A percentile compares a stretch with the other conserved stretches of the same genome.
Conservation (phyloP, 2,888 invertebrate species). For the Andricus curvator region DNA sequence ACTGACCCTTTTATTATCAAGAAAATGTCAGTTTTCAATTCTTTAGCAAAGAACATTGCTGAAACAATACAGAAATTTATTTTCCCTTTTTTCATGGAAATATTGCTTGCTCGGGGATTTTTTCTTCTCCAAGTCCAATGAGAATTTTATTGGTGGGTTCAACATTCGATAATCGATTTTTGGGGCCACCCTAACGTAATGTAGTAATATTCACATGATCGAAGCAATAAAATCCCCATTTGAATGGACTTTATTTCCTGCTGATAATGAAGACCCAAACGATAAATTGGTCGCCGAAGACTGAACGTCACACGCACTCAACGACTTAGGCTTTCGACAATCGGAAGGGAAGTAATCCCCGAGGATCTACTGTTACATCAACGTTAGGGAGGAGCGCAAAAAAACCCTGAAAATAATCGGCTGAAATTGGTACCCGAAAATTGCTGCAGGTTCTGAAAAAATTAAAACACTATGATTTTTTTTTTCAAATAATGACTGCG, state of each 20-base stretch:
- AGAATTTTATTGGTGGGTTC: too few relatives aligned
- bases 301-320: neutral
- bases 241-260: neutral
- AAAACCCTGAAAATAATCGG: neutral
- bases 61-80: too few relatives aligned
- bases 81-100: too few relatives aligned
- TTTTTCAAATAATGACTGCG: too few relatives aligned
- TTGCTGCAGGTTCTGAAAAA: too few relatives aligned
- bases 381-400: neutral
- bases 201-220: neutral
- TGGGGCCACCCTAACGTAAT: neutral
- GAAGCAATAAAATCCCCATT: neutral
- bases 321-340: neutral
- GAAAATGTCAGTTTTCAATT: too few relatives aligned
- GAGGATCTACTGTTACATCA: neutral
- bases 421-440: neutral
- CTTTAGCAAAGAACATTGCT: too few relatives aligned
- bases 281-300: constrained; percentile 13
- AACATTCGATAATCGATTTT: too few relatives aligned
- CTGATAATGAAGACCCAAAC: neutral
- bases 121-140: too few relatives aligned
- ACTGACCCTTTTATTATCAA: too few relatives aligned
- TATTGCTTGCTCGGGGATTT: too few relatives aligned
- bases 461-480: neutral
- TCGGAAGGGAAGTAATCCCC: constrained; percentile 5